Evolutionary conservation across 2,888 invertebrate genomes (phyloP).

Genomic region (Baronia brevicornis): DNA sequence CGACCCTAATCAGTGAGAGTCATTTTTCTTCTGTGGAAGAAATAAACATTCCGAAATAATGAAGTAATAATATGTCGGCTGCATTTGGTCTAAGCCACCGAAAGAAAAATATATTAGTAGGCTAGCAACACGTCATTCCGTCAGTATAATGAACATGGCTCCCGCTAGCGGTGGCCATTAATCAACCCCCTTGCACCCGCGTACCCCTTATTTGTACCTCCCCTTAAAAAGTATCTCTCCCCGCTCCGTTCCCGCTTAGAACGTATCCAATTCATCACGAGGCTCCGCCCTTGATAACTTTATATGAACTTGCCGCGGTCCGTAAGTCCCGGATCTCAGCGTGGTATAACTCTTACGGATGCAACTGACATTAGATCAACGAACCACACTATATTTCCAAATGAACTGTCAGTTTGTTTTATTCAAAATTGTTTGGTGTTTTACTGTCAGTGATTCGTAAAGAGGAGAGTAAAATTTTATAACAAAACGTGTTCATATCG

Average conservation of each 20-base stretch:
- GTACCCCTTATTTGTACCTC: slow-evolving; percentile 40
- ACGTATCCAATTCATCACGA: slow-evolving; percentile 75
- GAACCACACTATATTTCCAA: no score
- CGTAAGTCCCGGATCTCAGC: slow-evolving; percentile 41
- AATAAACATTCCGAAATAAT: slow-evolving; percentile 69
- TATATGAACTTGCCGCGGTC: slow-evolving; percentile 65
- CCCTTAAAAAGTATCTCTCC: slow-evolving; percentile 62
- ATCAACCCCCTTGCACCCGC: slow-evolving; percentile 57
- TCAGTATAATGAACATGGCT: slow-evolving; percentile 73
- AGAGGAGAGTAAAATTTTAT: slow-evolving; percentile 50
- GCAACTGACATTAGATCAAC: no score
- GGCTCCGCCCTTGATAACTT: slow-evolving; percentile 78
- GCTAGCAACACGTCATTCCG: slow-evolving; percentile 71
- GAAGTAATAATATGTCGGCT: slow-evolving; percentile 56
- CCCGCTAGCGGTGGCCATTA: slow-evolving; percentile 62
- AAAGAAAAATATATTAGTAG: slow-evolving; percentile 68
- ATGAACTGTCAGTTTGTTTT: no score
- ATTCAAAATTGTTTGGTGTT: no score
- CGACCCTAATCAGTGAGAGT: slow-evolving; percentile 44
- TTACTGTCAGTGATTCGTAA: slow-evolving; percentile 31
- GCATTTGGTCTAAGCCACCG: slow-evolving; percentile 38
- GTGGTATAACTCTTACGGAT: slow-evolving; percentile 22
- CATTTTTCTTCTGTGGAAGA: slow-evolving; percentile 61
- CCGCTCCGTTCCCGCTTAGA: slow-evolving; percentile 56
- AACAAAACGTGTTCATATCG: no score